phyloP scores from a whole-genome alignment of 2,797 vertebrate genomes.

The Ptychobarbus kaznakovi region DNA sequence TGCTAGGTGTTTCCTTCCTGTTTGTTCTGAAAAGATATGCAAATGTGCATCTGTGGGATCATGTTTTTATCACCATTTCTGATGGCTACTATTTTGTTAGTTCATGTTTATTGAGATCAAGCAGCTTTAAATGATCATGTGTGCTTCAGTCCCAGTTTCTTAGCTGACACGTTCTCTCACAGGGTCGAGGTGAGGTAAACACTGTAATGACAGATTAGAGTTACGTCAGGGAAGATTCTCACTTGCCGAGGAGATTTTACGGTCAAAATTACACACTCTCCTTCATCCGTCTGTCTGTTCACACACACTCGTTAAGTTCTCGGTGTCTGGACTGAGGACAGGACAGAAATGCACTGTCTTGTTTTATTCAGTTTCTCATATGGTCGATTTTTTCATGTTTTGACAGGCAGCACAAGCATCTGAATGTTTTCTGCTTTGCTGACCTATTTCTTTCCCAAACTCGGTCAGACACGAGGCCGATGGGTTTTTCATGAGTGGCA shows the following conservation, averaged over 20 bases:
- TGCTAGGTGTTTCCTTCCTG: not conserved
- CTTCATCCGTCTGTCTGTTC: slow-evolving; percentile 3
- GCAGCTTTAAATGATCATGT: not conserved
- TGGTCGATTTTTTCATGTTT: not conserved
- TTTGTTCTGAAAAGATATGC: not conserved
- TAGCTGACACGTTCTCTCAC: not conserved
- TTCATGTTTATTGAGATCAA: not conserved
- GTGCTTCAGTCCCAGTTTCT: not conserved
- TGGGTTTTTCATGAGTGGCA: slow-evolving; percentile 48
- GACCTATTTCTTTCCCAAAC: slow-evolving; percentile 32
- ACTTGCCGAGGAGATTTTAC: not conserved
- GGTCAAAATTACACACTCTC: not conserved
- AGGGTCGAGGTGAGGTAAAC: not conserved
- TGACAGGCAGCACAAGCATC: slow-evolving; percentile 13
- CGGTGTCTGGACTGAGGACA: not conserved
- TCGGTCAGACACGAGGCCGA: not conserved
- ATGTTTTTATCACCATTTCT: not conserved
- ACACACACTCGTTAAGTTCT: not conserved
- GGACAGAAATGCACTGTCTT: not conserved
- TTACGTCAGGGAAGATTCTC: slow-evolving; percentile 4
- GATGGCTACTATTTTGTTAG: not conserved
- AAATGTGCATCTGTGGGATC: not conserved
- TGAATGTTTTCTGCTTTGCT: slow-evolving; percentile 9
- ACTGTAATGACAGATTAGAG: slow-evolving; percentile 17
- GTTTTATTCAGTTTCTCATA: not conserved